phyloP scores from a whole-genome alignment of 2,888 invertebrate genomes.

The Diloba caeruleocephala region DNA sequence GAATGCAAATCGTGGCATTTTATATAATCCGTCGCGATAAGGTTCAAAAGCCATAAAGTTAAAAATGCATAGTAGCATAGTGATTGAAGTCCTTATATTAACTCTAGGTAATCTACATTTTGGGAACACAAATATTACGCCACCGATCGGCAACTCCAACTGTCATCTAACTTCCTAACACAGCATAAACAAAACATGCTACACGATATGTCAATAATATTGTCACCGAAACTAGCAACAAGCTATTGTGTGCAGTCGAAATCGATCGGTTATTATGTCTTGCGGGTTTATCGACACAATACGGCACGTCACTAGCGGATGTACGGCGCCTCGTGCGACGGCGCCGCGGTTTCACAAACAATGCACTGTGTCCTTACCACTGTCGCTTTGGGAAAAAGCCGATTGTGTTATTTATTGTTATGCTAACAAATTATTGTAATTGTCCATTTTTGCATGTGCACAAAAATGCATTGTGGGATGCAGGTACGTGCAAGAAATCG shows the following conservation, averaged over 20 bases:
- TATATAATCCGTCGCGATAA: too few relatives aligned
- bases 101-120: too few relatives aligned
- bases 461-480: conserved; percentile 48
- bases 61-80: too few relatives aligned
- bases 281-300: conserved; percentile 67
- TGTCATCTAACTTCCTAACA: conserved; percentile 27
- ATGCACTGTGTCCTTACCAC: conserved; percentile 74
- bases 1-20: too few relatives aligned
- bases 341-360: conserved; percentile 80
- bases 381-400: conserved; percentile 73
- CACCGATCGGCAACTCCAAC: conserved; percentile 14
- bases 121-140: too few relatives aligned
- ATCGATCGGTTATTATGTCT: conserved; percentile 68
- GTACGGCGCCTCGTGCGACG: conserved; percentile 74
- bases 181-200: conserved; percentile 44
- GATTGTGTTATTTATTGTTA: conserved; percentile 82
- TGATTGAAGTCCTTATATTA: too few relatives aligned
- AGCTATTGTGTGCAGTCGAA: conserved; percentile 61
- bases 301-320: conserved; percentile 82
- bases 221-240: conserved; percentile 58
- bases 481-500: conserved; percentile 21
- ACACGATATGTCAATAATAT: conserved; percentile 44
- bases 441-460: conserved; percentile 52
- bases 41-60: too few relatives aligned
- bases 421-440: conserved; percentile 70